Evolutionary conservation across 1,140 invertebrate genomes (phyloP).

Genomic region (Arctopsyche grandis): DNA sequence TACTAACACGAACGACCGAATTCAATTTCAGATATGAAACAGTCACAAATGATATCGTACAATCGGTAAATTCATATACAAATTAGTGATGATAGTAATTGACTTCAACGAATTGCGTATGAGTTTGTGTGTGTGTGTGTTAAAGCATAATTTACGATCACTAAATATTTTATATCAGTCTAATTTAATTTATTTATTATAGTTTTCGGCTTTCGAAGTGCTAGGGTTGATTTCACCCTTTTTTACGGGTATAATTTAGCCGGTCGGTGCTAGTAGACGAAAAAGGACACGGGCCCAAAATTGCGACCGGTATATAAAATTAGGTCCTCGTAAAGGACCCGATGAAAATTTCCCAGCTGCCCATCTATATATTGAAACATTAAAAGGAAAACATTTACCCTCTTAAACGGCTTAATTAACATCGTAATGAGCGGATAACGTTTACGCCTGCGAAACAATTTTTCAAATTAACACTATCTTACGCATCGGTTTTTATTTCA

Average conservation of each 20-base stretch:
- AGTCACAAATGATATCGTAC: no score
- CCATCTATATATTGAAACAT: constrained; percentile 15
- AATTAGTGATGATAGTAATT: no score
- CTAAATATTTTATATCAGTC: no score
- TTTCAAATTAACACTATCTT: not conserved
- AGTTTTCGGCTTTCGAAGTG: not conserved
- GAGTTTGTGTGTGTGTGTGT: no score
- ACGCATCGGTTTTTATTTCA: no score
- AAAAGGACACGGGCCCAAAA: constrained; percentile 18
- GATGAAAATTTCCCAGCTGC: constrained; percentile 9
- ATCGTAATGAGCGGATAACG: constrained; percentile 35
- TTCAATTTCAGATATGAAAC: no score
- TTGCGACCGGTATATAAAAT: constrained; percentile 16
- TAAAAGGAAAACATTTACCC: constrained; percentile 34
- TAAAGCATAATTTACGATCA: no score
- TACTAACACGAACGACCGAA: no score
- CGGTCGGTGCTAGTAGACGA: constrained; percentile 3
- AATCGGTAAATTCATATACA: no score
- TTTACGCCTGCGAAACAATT: constrained; percentile 2
- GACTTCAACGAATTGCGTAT: no score
- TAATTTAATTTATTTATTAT: not conserved
- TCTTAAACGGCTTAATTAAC: constrained; percentile 36
- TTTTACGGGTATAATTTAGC: constrained; percentile 24
- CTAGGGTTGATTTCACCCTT: not conserved
- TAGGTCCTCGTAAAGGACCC: constrained; percentile 31